Conservation (phyloP, 2,888 invertebrate genomes). For the Lithophane leautieri region DNA sequence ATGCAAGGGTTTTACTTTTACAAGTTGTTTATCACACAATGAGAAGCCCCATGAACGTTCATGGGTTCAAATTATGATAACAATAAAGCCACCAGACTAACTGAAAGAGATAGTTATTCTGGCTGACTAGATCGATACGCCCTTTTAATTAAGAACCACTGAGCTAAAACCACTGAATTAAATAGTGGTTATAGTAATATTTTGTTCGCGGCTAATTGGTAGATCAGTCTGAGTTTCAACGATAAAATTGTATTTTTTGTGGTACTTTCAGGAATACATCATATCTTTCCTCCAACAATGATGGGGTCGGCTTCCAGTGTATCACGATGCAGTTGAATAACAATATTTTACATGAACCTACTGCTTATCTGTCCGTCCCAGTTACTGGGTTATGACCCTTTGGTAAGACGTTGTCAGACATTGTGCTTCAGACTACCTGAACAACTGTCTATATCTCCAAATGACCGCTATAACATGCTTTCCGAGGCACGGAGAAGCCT, state of each 20-base stretch:
- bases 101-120: too few species aligned
- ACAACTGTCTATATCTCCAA: background rate
- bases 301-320: background rate
- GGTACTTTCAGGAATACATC: background rate
- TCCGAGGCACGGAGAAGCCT: background rate
- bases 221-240: background rate
- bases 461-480: background rate
- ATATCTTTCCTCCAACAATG: background rate
- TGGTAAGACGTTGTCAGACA: background rate
- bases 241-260: background rate
- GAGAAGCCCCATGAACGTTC: too few species aligned
- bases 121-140: background rate
- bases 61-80: background rate
- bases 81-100: background rate
- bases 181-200: background rate
- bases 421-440: background rate
- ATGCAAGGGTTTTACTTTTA: slow-evolving; percentile 9
- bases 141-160: background rate
- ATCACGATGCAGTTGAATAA: background rate
- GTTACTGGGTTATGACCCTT: background rate
- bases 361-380: background rate
- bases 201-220: background rate
- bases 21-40: background rate
- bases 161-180: background rate
- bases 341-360: background rate